Conservation (phyloP, 2,797 vertebrate species). For the Muscicapa striata region DNA sequence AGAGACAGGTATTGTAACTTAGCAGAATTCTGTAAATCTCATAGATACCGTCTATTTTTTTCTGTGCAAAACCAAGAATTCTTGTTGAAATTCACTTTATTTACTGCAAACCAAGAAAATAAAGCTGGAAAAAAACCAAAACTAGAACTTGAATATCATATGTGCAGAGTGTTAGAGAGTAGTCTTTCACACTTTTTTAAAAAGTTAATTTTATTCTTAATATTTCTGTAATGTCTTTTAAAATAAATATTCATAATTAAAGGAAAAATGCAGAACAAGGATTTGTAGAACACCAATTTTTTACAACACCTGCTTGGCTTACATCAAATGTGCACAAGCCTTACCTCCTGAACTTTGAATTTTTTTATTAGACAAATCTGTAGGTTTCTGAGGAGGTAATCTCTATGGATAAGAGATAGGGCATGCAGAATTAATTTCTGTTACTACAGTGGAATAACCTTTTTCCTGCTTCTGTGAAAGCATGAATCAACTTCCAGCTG, state of each 20-base stretch:
- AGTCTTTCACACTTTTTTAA: not conserved
- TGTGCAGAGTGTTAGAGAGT: not conserved
- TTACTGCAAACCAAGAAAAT: not conserved
- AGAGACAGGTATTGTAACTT: constrained; percentile 83
- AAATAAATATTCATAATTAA: not conserved
- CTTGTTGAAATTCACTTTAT: not conserved
- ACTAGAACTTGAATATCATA: not conserved
- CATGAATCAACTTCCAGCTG: not conserved
- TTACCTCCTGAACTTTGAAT: not conserved
- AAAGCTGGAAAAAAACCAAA: not conserved
- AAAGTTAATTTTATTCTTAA: not conserved
- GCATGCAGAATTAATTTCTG: not conserved
- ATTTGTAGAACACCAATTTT: not conserved
- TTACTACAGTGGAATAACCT: not conserved
- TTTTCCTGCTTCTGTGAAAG: not conserved
- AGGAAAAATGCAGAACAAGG: not conserved
- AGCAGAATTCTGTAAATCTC: not conserved
- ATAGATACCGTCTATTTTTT: rapidly evolving
- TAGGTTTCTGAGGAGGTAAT: not conserved
- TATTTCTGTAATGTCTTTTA: not conserved
- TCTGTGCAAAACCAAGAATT: not conserved
- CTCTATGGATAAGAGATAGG: not conserved
- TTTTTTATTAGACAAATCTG: not conserved
- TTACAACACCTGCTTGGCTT: not conserved
- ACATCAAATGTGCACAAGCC: not conserved